phyloP scores from a whole-genome alignment of 2,888 invertebrate genomes.

The Ophraella communa region DNA sequence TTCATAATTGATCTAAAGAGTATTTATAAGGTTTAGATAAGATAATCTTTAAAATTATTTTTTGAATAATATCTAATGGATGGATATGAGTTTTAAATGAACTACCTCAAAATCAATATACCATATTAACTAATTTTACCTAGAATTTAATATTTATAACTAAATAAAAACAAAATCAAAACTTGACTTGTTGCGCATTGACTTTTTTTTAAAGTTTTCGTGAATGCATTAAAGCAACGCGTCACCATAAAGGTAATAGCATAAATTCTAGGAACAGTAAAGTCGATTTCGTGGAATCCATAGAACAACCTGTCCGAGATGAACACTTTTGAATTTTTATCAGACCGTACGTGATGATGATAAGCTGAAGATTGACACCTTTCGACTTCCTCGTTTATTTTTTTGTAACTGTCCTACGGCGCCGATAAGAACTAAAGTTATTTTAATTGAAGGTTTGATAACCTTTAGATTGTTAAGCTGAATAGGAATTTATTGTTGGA shows the following conservation, averaged over 20 bases:
- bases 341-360: constrained; percentile 27
- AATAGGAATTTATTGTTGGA: background rate
- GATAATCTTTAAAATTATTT: too few relatives aligned
- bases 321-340: constrained; percentile 29
- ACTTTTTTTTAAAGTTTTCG: background rate
- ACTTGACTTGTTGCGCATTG: background rate
- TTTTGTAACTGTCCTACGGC: constrained; percentile 6
- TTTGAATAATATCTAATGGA: too few relatives aligned
- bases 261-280: constrained; percentile 33
- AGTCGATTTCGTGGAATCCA: constrained; percentile 36
- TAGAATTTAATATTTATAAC: too few relatives aligned
- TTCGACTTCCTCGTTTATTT: constrained; percentile 28
- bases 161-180: too few relatives aligned
- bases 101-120: too few relatives aligned
- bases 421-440: constrained; percentile 1
- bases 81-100: too few relatives aligned
- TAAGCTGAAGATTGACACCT: constrained; percentile 29
- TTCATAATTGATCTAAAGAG: too few relatives aligned
- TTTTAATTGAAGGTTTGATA: background rate
- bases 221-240: background rate
- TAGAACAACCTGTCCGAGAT: constrained; percentile 24
- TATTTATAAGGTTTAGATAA: too few relatives aligned
- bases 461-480: background rate
- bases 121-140: too few relatives aligned
- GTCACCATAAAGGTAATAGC: constrained; percentile 14